A percentile compares a stretch with the other conserved stretches of the same genome.
phyloP scores from a whole-genome alignment of 2,797 vertebrate species.

The Kryptopterus vitreolus region DNA sequence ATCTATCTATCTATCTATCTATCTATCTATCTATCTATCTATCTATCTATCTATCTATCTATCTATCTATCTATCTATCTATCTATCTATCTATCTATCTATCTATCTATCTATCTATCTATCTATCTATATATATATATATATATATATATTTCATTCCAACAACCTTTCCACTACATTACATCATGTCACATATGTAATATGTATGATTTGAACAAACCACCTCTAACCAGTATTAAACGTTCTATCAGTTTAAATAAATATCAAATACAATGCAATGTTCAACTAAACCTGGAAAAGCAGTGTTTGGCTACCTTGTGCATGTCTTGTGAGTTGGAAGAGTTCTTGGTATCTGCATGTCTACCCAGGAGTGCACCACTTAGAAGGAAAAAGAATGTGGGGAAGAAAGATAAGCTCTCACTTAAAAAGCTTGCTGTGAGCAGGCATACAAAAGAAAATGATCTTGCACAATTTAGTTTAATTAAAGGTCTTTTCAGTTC shows the following conservation, averaged over 20 bases:
- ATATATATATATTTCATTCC: no score
- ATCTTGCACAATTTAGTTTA: conserved; percentile 50
- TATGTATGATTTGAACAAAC: no score
- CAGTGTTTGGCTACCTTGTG: background rate
- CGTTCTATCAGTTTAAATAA: background rate
- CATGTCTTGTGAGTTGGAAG: conserved; percentile 41
- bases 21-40: no score
- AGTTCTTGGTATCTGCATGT: conserved; percentile 36
- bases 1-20: no score
- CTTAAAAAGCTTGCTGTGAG: conserved; percentile 50
- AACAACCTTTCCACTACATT: no score
- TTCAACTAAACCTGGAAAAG: conserved; percentile 16
- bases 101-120: no score
- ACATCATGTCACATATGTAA: no score
- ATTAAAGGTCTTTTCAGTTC: conserved; percentile 56
- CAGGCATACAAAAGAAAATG: conserved; percentile 46
- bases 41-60: no score
- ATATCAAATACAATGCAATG: background rate
- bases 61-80: no score
- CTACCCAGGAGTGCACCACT: conserved; percentile 32
- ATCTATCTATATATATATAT: no score
- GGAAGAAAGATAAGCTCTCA: conserved; percentile 54
- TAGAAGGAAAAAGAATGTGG: conserved; percentile 48
- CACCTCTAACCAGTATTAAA: background rate
- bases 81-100: no score